Evolutionary conservation across 2,888 invertebrate species (phyloP).

Genomic region (Matsumyia berberina): DNA sequence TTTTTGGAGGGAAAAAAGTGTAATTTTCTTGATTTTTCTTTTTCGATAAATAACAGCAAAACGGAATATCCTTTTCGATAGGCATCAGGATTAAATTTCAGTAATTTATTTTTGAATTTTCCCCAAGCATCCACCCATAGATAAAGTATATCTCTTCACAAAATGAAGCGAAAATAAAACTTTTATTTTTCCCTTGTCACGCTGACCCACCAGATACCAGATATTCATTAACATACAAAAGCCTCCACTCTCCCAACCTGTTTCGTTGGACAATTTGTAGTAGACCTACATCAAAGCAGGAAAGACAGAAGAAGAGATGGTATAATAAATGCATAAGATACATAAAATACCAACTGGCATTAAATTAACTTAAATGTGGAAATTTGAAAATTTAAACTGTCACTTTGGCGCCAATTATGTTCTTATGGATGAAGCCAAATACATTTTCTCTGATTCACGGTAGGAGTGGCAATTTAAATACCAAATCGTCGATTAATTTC

Average conservation of each 20-base stretch:
- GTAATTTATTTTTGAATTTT: constrained; percentile 42
- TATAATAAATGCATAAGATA: constrained; percentile 52
- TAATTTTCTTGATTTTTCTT: constrained; percentile 55
- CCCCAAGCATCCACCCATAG: neutral
- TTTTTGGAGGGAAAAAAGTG: constrained; percentile 1
- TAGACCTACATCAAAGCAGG: constrained; percentile 45
- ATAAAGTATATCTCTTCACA: constrained; percentile 38
- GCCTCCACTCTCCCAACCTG: constrained; percentile 20
- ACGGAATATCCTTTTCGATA: constrained; percentile 46
- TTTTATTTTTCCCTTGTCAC: constrained; percentile 22
- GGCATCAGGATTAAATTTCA: constrained; percentile 20
- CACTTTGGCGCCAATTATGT: constrained; percentile 65
- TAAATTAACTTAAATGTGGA: constrained; percentile 39
- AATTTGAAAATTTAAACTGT: constrained; percentile 41
- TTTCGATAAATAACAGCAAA: constrained; percentile 51
- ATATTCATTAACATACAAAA: constrained; percentile 56
- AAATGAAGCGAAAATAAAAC: constrained; percentile 12
- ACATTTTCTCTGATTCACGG: constrained; percentile 37
- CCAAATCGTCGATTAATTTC: constrained; percentile 55
- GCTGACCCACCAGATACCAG: constrained; percentile 52
- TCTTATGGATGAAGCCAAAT: constrained; percentile 21
- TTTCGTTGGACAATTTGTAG: constrained; percentile 41
- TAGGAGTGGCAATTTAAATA: constrained; percentile 40
- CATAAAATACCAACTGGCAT: constrained; percentile 42
- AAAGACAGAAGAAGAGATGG: constrained; percentile 17